Percentiles rank a stretch among this genome's conserved stretches.
Evolutionary conservation across 2,888 invertebrate genomes (phyloP).

Genomic region (Yponomeuta cagnagella): DNA sequence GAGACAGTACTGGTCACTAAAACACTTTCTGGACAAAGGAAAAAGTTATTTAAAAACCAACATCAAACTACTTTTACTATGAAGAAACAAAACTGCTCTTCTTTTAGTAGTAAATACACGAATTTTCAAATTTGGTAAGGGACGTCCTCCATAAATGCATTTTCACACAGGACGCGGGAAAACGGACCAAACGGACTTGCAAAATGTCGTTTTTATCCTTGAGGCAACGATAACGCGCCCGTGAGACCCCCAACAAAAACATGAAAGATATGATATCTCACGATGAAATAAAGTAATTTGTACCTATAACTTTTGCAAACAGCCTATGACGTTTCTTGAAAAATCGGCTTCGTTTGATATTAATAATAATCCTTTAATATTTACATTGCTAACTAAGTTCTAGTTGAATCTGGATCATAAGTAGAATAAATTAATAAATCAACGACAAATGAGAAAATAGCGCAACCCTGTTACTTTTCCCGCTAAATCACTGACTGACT

Average conservation of each 20-base stretch:
- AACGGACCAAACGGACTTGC: background rate
- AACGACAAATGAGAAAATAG: background rate
- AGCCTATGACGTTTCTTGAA: too few relatives aligned
- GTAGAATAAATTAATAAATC: background rate
- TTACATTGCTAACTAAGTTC: background rate
- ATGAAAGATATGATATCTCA: background rate
- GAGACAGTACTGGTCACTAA: too few relatives aligned
- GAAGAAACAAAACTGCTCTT: conserved; percentile 15
- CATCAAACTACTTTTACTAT: background rate
- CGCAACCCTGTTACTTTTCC: background rate
- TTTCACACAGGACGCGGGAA: conserved; percentile 17
- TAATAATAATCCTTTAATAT: too few relatives aligned
- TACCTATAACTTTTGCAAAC: background rate
- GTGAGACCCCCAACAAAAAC: background rate
- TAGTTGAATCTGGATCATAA: background rate
- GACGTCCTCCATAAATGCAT: conserved; percentile 18
- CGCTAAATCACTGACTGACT: background rate
- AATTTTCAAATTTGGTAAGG: conserved; percentile 21
- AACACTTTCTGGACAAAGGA: too few relatives aligned
- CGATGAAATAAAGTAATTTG: background rate
- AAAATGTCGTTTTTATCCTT: background rate
- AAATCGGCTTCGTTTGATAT: too few relatives aligned
- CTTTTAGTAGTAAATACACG: conserved; percentile 12
- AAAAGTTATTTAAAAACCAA: too few relatives aligned
- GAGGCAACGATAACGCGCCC: background rate